Evolutionary conservation across 2,113 vertebrate species (phyloP), one percentile per base, ranked within the genome.

Genomic region (Pseudolaguvia tuberculata): DNA sequence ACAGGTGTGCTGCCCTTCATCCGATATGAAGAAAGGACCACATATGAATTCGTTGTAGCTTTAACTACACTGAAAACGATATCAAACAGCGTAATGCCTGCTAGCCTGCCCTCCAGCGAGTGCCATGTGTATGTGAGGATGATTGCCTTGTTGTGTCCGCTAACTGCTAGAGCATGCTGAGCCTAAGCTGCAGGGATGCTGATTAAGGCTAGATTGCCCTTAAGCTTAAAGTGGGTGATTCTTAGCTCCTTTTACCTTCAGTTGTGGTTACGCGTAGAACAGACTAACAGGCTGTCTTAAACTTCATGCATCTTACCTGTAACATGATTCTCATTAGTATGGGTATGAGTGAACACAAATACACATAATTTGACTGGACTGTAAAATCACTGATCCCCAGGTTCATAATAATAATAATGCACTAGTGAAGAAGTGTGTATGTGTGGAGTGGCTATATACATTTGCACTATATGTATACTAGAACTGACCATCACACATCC

Each of bases 61-160:
- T 76, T 70, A 66, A 65, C 61, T 78, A 75, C 66, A 65, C 80
- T 78, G 76, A 83, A 79, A 82, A 56, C 50, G 42, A 79, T 83
- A 78, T 82, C 55, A 79, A 82, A 80, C 25, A 15, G 29, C 75
- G 67, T 69, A 74, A 70, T 73, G 66, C 53, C 55, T 50, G 39
- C 63, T 17, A 75, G 62, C 31, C 21, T 68, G 51, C 29, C 79
- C 69, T 70, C 35, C 80, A 78, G 73, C 73, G 53, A 50, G 70
- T 39, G 52, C 56, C 62, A 62, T 63, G 13, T 17, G 53, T 47
- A 81, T 65, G 56, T 75, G 65, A 68, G 69, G 56, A 76, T 82
- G 77, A 84, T 84, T 81, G 61, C 67, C 73, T 79, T 73, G 63
- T 79, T 82, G 75, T 76, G 68, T 78, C 51, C 42, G 65, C 61